A percentile compares a stretch with the other conserved stretches of the same genome.
Evolutionary conservation across 2,113 vertebrate species (phyloP).

Genomic region (Anser brachyrhynchus): DNA sequence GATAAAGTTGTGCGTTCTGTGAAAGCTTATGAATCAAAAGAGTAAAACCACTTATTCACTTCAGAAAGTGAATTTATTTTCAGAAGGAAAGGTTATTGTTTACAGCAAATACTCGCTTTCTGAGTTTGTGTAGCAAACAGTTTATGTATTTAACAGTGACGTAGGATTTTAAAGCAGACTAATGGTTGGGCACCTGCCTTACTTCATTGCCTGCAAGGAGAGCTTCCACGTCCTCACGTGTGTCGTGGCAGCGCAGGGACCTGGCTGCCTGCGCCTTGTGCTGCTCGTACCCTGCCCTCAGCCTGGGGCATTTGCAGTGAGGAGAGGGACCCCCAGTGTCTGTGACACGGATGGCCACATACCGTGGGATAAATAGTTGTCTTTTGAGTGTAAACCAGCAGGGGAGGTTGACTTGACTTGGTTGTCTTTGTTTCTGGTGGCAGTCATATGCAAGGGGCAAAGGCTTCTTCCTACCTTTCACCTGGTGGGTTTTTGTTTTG

Average conservation of each 20-base stretch:
- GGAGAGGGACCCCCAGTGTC: fast-evolving
- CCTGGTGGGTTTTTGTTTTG: not conserved
- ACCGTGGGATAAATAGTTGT: not conserved
- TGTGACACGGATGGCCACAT: not conserved
- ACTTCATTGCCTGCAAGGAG: fast-evolving
- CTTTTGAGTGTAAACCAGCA: not conserved
- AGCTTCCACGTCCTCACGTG: fast-evolving
- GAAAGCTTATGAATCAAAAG: not conserved
- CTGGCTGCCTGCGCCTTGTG: not conserved
- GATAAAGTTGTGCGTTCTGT: not conserved
- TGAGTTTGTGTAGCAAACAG: not conserved
- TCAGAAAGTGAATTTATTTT: not conserved
- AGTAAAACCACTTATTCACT: not conserved
- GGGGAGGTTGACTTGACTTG: not conserved
- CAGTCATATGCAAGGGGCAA: not conserved
- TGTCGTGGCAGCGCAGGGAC: not conserved
- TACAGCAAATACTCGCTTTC: not conserved
- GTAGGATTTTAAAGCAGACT: not conserved
- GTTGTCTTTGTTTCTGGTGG: not conserved
- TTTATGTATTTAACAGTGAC: not conserved
- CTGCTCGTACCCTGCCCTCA: not conserved
- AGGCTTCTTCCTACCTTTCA: not conserved
- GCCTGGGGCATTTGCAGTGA: not conserved
- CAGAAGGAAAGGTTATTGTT: not conserved
- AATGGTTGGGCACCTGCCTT: not conserved